These are phyloP conservation scores for Plecturocebus donacophilus DNA, from an alignment of 2,113 vertebrate species.

Conservation along the genomic window DNA sequence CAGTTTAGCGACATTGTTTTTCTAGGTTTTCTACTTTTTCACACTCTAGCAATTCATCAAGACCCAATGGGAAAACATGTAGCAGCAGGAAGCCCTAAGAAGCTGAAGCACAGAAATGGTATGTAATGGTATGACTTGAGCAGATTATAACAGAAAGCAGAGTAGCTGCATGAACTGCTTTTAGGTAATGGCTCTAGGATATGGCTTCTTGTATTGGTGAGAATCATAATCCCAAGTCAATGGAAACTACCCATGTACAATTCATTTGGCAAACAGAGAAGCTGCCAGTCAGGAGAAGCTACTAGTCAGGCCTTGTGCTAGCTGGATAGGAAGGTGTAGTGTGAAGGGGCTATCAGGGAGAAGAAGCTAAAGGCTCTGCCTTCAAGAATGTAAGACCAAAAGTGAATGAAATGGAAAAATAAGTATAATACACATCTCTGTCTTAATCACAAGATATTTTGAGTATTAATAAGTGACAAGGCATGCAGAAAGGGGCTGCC, in stretches of 20 bases:
- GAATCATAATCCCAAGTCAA: not conserved
- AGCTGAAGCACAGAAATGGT: not conserved
- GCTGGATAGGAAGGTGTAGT: not conserved
- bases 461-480: not conserved
- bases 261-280: not conserved
- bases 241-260: fast-evolving
- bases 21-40: not conserved
- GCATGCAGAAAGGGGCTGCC: not conserved
- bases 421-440: not conserved
- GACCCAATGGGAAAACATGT: not conserved
- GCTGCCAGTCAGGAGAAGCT: not conserved
- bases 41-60: not conserved
- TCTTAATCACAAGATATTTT: not conserved
- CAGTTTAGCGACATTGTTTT: not conserved
- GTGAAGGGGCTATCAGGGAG: not conserved
- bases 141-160: not conserved
- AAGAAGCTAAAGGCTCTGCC: not conserved
- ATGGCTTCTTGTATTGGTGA: not conserved
- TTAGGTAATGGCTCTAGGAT: not conserved
- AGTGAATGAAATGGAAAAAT: not conserved
- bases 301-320: not conserved
- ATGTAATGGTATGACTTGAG: fast-evolving
- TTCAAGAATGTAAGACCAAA: not conserved
- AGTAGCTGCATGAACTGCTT: not conserved
- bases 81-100: not conserved